These are phyloP conservation scores for Cyclura pinguis DNA, from an alignment of 2,797 vertebrate genomes.

Conservation along the genomic window DNA sequence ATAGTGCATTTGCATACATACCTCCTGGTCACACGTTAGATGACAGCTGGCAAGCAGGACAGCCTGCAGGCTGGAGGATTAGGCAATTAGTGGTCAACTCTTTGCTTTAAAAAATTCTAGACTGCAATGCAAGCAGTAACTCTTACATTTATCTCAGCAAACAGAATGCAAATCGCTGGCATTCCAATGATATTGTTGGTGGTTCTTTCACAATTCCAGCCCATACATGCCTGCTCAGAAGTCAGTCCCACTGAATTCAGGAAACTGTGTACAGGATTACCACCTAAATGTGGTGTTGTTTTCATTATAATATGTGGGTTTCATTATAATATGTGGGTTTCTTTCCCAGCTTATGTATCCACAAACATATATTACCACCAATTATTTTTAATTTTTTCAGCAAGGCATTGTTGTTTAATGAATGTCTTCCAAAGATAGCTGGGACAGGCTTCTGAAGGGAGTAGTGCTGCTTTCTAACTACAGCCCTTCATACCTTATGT, in stretches of 20 bases:
- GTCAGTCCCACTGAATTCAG: not conserved
- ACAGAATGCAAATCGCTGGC: not conserved
- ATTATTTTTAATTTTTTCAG: not conserved
- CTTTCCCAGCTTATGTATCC: not conserved
- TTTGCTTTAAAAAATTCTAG: not conserved
- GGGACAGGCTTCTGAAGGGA: not conserved
- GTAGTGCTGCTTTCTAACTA: not conserved
- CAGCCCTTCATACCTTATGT: not conserved
- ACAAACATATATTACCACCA: not conserved
- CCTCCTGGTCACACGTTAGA: too few species aligned
- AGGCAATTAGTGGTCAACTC: too few species aligned
- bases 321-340: not conserved
- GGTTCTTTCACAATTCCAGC: not conserved
- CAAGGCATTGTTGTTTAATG: not conserved
- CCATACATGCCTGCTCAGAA: not conserved
- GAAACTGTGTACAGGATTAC: too few species aligned
- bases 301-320: not conserved
- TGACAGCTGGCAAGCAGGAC: too few species aligned
- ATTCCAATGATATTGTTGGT: not conserved
- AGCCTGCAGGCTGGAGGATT: too few species aligned
- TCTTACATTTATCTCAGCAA: not conserved
- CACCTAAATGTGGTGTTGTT: not conserved
- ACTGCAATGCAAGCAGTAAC: not conserved
- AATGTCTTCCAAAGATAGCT: slow-evolving; percentile 13
- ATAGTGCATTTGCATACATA: not conserved